Evolutionary conservation across 2,888 invertebrate genomes (phyloP).

Genomic region (Patella pellucida): DNA sequence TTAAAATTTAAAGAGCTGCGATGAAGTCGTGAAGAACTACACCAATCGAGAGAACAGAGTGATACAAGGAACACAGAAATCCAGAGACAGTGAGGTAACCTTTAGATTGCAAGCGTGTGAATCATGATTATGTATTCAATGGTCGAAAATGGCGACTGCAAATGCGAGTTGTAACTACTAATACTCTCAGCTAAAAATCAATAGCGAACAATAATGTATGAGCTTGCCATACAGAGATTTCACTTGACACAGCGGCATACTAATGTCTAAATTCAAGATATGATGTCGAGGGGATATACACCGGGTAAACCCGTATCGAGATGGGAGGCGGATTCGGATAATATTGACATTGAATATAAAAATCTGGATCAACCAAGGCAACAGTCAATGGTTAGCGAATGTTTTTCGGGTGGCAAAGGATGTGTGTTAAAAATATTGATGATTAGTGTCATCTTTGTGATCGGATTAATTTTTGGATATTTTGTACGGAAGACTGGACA

Average conservation of each 20-base stretch:
- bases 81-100: too few species aligned
- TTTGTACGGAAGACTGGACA: constrained; percentile 48
- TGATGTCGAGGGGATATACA: constrained; percentile 61
- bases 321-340: constrained; percentile 64
- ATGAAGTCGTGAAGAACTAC: too few species aligned
- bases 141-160: constrained; percentile 7
- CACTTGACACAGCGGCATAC: background rate
- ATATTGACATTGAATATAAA: constrained; percentile 65
- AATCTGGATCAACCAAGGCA: constrained; percentile 52
- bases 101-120: too few species aligned
- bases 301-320: constrained; percentile 62
- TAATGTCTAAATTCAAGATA: constrained; percentile 21
- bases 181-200: constrained; percentile 1
- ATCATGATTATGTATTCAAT: background rate
- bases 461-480: constrained; percentile 60
- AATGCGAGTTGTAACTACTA: constrained; percentile 11
- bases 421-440: constrained; percentile 49
- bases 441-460: constrained; percentile 49
- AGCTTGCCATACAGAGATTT: background rate
- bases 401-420: constrained; percentile 53
- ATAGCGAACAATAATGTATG: constrained; percentile 7
- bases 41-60: too few species aligned
- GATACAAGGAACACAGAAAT: too few species aligned
- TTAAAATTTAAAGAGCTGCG: too few species aligned
- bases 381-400: constrained; percentile 39